phyloP scores from a whole-genome alignment of 2,797 vertebrate genomes.

The Enteromius trimaculatus region DNA sequence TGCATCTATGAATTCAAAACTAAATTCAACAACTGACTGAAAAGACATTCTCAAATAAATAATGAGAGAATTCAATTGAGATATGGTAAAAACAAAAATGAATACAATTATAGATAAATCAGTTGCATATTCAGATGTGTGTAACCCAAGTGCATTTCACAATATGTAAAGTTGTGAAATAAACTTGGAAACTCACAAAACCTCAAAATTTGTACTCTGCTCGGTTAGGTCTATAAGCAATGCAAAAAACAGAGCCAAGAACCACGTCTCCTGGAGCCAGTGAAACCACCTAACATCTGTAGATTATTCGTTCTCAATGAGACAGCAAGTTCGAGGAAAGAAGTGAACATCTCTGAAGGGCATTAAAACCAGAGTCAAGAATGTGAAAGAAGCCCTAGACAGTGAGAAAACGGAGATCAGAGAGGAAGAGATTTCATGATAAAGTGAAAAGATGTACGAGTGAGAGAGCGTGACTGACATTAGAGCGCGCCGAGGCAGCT shows the following conservation, averaged over 20 bases:
- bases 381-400: slow-evolving; percentile 47
- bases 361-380: slow-evolving; percentile 52
- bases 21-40: background rate
- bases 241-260: slow-evolving; percentile 59
- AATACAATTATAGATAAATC: background rate
- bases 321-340: slow-evolving; percentile 40
- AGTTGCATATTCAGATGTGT: slow-evolving; percentile 16
- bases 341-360: slow-evolving; percentile 28
- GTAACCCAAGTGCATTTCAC: slow-evolving; percentile 11
- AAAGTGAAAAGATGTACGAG: slow-evolving; percentile 60
- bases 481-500: slow-evolving; percentile 43
- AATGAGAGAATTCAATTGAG: background rate
- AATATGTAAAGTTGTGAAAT: slow-evolving; percentile 27
- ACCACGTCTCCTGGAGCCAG: slow-evolving; percentile 38
- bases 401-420: slow-evolving; percentile 50
- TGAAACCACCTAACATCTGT: slow-evolving; percentile 45
- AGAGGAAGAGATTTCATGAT: slow-evolving; percentile 39
- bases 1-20: too few relatives aligned
- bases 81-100: background rate
- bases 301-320: slow-evolving; percentile 52
- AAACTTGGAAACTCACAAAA: slow-evolving; percentile 55
- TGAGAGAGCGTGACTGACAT: slow-evolving; percentile 44
- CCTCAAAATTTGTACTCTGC: slow-evolving; percentile 49
- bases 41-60: background rate
- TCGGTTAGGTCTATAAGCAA: slow-evolving; percentile 53